Evolutionary conservation across 2,888 invertebrate genomes (phyloP).

Genomic region (Mermis nigrescens): DNA sequence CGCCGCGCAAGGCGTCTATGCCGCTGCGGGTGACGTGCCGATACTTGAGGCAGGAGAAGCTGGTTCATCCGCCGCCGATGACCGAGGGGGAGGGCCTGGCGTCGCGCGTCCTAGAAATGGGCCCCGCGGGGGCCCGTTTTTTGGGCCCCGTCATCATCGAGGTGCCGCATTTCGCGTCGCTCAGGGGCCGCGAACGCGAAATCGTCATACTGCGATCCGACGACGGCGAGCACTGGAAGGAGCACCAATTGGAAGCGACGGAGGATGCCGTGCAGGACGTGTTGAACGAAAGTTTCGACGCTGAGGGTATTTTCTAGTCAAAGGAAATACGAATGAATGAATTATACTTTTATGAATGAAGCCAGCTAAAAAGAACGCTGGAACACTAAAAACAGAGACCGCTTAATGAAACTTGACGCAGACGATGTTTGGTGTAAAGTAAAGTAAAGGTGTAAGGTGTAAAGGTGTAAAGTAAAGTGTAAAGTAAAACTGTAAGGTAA

Average conservation of each 20-base stretch:
- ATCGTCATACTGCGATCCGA: slow-evolving; percentile 91
- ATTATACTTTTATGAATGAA: too few species aligned
- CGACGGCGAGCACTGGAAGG: slow-evolving; percentile 95
- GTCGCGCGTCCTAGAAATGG: slow-evolving; percentile 80
- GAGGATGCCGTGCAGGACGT: slow-evolving; percentile 83
- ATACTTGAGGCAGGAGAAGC: slow-evolving; percentile 52
- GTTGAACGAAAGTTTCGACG: slow-evolving; percentile 74
- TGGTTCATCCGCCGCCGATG: slow-evolving; percentile 84
- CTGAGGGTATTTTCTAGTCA: slow-evolving; percentile 54
- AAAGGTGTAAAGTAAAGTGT: too few species aligned
- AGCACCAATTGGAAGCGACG: slow-evolving; percentile 84
- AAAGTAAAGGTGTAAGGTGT: too few species aligned
- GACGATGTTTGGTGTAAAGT: too few species aligned
- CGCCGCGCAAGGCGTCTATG: slow-evolving; percentile 82
- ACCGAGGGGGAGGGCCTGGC: slow-evolving; percentile 98
- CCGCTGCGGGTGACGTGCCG: slow-evolving; percentile 95
- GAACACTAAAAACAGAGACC: too few species aligned
- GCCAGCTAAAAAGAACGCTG: too few species aligned
- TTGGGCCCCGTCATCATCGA: slow-evolving; percentile 48
- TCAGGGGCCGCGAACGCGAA: slow-evolving; percentile 93
- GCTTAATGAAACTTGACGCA: too few species aligned
- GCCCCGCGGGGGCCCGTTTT: slow-evolving; percentile 88
- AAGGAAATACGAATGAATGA: too few species aligned
- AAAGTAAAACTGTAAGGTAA: too few species aligned
- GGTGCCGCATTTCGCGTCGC: slow-evolving; percentile 82